Evolutionary conservation across 1,140 invertebrate genomes (phyloP).

Genomic region (Dreissena polymorpha): DNA sequence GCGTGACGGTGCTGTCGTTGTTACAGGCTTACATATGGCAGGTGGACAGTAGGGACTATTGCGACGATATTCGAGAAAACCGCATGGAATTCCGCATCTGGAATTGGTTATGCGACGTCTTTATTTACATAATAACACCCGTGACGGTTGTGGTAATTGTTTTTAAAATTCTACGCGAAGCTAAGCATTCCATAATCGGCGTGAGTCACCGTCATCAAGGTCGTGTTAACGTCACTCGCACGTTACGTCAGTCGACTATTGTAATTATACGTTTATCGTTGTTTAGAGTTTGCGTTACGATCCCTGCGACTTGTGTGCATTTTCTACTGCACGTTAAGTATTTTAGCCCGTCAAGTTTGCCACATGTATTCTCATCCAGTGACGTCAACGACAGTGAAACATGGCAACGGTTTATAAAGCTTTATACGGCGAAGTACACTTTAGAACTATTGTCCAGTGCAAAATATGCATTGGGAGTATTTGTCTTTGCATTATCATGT

Average conservation of each 20-base stretch:
- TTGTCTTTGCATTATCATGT: neutral
- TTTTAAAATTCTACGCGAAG: constrained; percentile 65
- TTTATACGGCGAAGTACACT: neutral
- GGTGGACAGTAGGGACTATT: constrained; percentile 55
- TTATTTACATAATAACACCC: constrained; percentile 62
- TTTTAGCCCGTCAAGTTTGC: constrained; percentile 40
- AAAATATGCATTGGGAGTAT: neutral
- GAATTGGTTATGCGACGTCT: constrained; percentile 52
- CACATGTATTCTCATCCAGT: constrained; percentile 31
- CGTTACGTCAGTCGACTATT: constrained; percentile 57
- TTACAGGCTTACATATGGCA: constrained; percentile 72
- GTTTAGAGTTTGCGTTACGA: constrained; percentile 70
- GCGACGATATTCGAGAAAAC: constrained; percentile 24
- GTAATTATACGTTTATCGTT: constrained; percentile 67
- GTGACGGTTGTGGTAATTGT: constrained; percentile 64
- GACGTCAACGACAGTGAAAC: constrained; percentile 51
- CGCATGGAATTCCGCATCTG: constrained; percentile 63
- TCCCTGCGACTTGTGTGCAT: constrained; percentile 68
- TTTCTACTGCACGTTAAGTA: constrained; percentile 57
- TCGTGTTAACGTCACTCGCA: constrained; percentile 1
- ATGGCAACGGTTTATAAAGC: constrained; percentile 63
- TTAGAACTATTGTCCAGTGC: neutral
- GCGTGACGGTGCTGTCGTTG: constrained; percentile 54
- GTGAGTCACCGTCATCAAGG: constrained; percentile 12
- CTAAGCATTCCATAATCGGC: constrained; percentile 50